A percentile compares a stretch with the other conserved stretches of the same genome.
Evolutionary conservation across 2,113 vertebrate species (phyloP).

Genomic region (Microcebus jonahi): DNA sequence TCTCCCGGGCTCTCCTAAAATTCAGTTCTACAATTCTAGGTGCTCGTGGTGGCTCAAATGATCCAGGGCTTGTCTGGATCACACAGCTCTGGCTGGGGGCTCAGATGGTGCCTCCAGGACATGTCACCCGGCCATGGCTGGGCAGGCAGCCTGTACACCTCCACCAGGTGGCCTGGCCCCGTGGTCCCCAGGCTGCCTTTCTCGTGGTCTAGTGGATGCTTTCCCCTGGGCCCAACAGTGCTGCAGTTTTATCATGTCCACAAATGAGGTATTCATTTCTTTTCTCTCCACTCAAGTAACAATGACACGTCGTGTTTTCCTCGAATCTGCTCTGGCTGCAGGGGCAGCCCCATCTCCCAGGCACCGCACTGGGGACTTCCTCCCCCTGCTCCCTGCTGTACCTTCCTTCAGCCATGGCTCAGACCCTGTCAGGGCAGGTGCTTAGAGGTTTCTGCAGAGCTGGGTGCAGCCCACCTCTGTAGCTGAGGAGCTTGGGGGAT

Average conservation of each 20-base stretch:
- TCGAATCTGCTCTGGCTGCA: background rate
- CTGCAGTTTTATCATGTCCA: background rate
- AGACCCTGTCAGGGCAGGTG: background rate
- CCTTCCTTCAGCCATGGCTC: background rate
- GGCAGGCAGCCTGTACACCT: background rate
- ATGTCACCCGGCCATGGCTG: background rate
- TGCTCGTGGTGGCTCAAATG: background rate
- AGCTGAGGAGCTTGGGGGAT: background rate
- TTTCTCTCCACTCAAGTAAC: background rate
- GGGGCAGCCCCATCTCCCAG: background rate
- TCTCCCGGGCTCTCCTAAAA: background rate
- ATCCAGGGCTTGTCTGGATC: background rate
- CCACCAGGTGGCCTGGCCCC: background rate
- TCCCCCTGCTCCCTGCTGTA: background rate
- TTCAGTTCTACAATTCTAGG: background rate
- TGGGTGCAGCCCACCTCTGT: accelerated
- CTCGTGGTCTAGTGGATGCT: background rate
- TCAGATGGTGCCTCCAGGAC: accelerated
- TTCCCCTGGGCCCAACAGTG: background rate
- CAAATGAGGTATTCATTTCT: accelerated
- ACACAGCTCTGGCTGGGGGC: background rate
- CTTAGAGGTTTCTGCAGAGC: background rate
- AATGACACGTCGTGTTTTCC: accelerated
- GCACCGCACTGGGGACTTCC: accelerated
- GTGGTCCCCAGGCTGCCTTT: background rate